Evolutionary conservation across 1,140 invertebrate genomes (phyloP).

Genomic region (Drosophila nigromelanica): DNA sequence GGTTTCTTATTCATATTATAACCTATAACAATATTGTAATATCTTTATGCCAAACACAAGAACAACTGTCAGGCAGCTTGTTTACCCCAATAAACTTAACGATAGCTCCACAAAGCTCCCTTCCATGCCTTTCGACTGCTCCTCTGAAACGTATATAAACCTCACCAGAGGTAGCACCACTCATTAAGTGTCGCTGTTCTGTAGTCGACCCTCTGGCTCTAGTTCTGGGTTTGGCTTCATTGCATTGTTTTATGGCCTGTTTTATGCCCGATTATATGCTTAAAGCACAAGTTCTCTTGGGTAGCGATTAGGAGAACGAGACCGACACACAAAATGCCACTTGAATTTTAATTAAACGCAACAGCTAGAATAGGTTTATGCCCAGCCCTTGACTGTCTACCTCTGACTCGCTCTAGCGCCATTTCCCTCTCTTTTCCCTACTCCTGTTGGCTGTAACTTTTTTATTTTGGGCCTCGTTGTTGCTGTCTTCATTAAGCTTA

Average conservation of each 20-base stretch:
- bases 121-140: constrained; percentile 1
- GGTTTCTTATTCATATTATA: neutral
- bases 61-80: constrained; percentile 34
- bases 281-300: constrained; percentile 68
- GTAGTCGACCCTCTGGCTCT: constrained; percentile 3
- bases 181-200: constrained; percentile 44
- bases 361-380: constrained; percentile 57
- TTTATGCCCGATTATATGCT: constrained; percentile 81
- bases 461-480: constrained; percentile 37
- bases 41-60: constrained; percentile 39
- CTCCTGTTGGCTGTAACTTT: constrained; percentile 21
- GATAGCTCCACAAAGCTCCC: constrained; percentile 12
- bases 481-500: constrained; percentile 78
- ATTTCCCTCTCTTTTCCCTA: constrained; percentile 12
- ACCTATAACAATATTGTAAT: constrained; percentile 29
- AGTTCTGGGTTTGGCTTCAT: constrained; percentile 26
- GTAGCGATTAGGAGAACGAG: constrained; percentile 14
- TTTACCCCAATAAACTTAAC: constrained; percentile 46
- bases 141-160: constrained; percentile 27
- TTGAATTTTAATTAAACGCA: constrained; percentile 83
- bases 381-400: constrained; percentile 7
- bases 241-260: constrained; percentile 76
- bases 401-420: constrained; percentile 21
- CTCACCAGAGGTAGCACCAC: constrained; percentile 40
- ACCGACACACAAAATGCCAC: constrained; percentile 77